Percentiles rank a stretch among this genome's conserved stretches.
phyloP scores from a whole-genome alignment of 2,797 vertebrate genomes.

The Pelodytes ibericus region DNA sequence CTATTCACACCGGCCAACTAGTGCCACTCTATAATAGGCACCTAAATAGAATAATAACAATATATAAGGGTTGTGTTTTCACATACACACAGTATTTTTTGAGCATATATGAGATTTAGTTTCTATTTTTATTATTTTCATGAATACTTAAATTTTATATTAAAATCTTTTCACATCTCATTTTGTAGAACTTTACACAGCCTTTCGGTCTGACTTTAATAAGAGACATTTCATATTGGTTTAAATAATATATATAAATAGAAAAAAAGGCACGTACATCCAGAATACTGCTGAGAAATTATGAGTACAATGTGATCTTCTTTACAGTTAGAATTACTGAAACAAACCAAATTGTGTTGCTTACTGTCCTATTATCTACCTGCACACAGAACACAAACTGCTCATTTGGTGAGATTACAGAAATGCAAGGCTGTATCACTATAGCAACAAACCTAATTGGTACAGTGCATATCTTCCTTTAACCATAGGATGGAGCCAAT shows the following conservation, averaged over 20 bases:
- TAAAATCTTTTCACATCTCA: background rate
- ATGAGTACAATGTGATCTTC: background rate
- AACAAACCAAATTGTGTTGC: slow-evolving; percentile 36
- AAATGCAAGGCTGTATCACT: slow-evolving; percentile 68
- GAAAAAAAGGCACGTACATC: background rate
- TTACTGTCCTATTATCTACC: slow-evolving; percentile 42
- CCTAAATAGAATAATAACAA: too few relatives aligned
- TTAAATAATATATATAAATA: background rate
- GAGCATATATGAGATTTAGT: too few relatives aligned
- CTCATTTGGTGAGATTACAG: slow-evolving; percentile 59
- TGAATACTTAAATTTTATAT: too few relatives aligned
- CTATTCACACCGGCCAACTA: too few relatives aligned
- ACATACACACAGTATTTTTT: too few relatives aligned
- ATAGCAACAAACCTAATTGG: slow-evolving; percentile 76
- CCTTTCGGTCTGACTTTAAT: background rate
- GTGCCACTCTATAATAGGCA: too few relatives aligned
- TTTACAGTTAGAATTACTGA: slow-evolving; percentile 32
- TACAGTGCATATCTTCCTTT: slow-evolving; percentile 76
- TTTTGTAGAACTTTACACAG: background rate
- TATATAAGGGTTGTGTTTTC: too few relatives aligned
- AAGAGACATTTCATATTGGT: background rate
- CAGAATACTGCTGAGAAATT: background rate
- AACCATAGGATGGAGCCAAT: slow-evolving; percentile 92
- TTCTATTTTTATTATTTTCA: too few relatives aligned
- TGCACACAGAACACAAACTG: slow-evolving; percentile 51